Base-by-base conservation (phyloP, 2,797 vertebrate species). In the Sebastiscus tertius region DNA sequence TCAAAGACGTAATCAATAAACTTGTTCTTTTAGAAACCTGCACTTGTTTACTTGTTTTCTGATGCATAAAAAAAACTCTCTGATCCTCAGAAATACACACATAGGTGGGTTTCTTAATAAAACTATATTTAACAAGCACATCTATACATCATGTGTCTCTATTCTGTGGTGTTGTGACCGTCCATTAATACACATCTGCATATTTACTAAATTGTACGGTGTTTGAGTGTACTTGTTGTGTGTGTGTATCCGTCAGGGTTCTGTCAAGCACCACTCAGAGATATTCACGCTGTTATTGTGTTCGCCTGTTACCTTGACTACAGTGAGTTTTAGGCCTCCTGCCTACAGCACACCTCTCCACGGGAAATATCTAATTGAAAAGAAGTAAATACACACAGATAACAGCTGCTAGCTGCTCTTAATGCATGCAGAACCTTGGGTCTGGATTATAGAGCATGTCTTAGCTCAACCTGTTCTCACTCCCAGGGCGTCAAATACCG, bases 1-100 rank as follows among this genome's bases (percentile, higher is more conserved):
- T 72, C 52, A 86, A 78, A 81, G 75, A 26, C 11, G 2, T 4
- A 26, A 77, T 80, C 82, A 46, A 82, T 80, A 79, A 82, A 68
- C 6, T 1, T 36, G 55, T 16, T 24, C 54, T 54, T 63, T 78
- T 13, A 49, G 26, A 78, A 68, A 72, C 6, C 8, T 67, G 22
- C 26, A 8, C 3, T 33, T 64, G 72, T 29, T 54, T 74, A 54
- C 34, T 29, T 58, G 46, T 68, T 18, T 72, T 58, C 22, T 72
- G 26, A 78, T 29, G 7, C 5, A 31, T 55, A 12, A 61, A 55
- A 56, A 64, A 46, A 49, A 66, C 7, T 56, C 11, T 18, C 11
- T 18, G 11, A 24, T 7, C 20, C 26, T 12, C 26, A 24, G 54
- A 26, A 31, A 49, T 3, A 62, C 10, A 66, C 46, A 36, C 22